Evolutionary conservation across 1,140 invertebrate species (phyloP), one percentile per base, ranked within the genome.

Genomic region (Bombus superbus): DNA sequence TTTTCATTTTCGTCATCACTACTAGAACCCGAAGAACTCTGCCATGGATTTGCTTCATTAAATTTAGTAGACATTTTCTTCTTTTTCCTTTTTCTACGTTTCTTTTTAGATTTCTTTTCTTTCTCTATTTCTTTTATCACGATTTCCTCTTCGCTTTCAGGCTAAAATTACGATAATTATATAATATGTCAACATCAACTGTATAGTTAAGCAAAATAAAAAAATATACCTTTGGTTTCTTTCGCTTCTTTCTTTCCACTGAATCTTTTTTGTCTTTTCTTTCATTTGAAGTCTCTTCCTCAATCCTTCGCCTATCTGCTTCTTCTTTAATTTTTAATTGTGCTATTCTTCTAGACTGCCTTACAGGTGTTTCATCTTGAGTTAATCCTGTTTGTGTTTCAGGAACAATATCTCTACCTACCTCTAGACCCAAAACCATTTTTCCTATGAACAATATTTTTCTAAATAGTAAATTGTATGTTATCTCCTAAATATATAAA

Each of bases 241-340:
- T 93, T 44, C 92, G 89, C 85, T 93, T 95, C 83, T 93, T 95
- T 86, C 94, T 94, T 18, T 94, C 92, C 74, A 68, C 89, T 82
- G 74, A 92, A 92, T 95, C 96, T 93, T 96, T 97, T 72, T 96
- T 97, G 88, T 96, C 96, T 89, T 97, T 97, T 53, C 97, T 93
- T 38, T 96, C 96, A 10, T 95, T 94, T 71, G 97, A 92, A 0
- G 96, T 96, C 6, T 97, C 96, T 90, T 98, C 97, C 90, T 98
- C 97, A 42, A 97, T 92, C 88, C 97, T 96, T 69, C 97, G 95
- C 15, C 97, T 93, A 78, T 98, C 97, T 0, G 97, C 97, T 93
- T 98, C 97, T 92, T 98, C 97, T 85, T 97, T 97, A 74, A 98
- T 98, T 89, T 98, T 98, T 85, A 98, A 96, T 91, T 98, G 97